Evolutionary conservation across 2,113 vertebrate genomes (phyloP), one percentile per base, ranked within the genome.

Genomic region (Peucedramus taeniatus): DNA sequence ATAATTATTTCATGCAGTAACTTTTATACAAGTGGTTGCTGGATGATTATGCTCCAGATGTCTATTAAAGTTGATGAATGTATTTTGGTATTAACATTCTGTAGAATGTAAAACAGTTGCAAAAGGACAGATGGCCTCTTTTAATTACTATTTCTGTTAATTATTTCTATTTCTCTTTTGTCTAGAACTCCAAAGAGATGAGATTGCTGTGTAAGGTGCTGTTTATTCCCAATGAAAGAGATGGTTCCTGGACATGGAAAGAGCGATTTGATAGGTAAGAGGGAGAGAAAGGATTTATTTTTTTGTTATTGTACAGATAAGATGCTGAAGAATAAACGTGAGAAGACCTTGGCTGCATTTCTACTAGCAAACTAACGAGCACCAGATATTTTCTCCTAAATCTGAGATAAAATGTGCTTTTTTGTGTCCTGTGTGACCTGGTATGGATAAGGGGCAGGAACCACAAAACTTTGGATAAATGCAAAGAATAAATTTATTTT

Each of bases 51-150:
- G 63, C 33, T 93, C 89, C 93, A 96, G 93, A 90, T 89, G 74
- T 76, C 89, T 95, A 42, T 93, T 94, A 96, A 82, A 65, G 50
- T 39, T 91, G 89, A 95, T 87, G 33, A 91, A 96, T 57, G 50
- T 49, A 79, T 93, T 94, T 93, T 17, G 13, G 11, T 94, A 91
- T 89, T 87, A 87, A 72, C 69, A 35, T 72, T 91, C 61, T 14
- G 50, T 42, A 60, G 18, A 44, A 71, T 51, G 24, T 49, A 60
- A 84, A 95, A 75, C 44, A 79, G 16, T 95, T 91, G 65, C 80
- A 92, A 77, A 93, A 94, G 91, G 93, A 95, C 91, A 97, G 94
- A 94, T 94, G 95, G 87, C 50, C 93, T 26, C 42, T 82, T 87
- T 54, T 74, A 93, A 90, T 95, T 91, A 91, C 50, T 90, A 63